Evolutionary conservation across 2,113 vertebrate genomes (phyloP), one percentile per base, ranked within the genome.

Genomic region (Sorex araneus): DNA sequence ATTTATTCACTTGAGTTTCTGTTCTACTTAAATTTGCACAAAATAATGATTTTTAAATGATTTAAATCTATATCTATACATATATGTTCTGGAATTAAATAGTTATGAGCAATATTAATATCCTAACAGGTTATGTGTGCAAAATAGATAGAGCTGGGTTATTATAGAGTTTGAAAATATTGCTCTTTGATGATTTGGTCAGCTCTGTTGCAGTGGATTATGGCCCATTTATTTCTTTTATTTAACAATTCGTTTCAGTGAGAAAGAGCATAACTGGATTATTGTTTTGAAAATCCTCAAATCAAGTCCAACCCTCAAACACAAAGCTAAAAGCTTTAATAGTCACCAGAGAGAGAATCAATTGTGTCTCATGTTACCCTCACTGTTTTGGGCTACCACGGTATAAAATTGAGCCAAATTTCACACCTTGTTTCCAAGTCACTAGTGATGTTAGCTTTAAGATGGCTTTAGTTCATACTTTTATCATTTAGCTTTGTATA

Each of bases 231-330:
- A 32, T 83, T 90, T 43, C 34, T 54, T 90, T 79, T 77, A 66
- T 66, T 83, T 86, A 50, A 15, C 69, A 36, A 64, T 86, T 90
- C 60, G 93, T 83, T 86, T 92, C 45, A 71, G 9, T 91, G 76
- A 94, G 23, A 88, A 83, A 86, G 92, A 3, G 63, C 2, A 23
- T 63, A 83, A 80, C 66, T 66, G 11, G 28, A 60, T 89, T 45
- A 66, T 45, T 94, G 63, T 89, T 76, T 67, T 78, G 57, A 91
- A 95, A 71, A 71, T 54, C 36, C 66, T 77, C 25, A 91, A 71
- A 70, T 23, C 50, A 70, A 45, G 5, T 6, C 57, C 21, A 40
- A 36, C 25, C n/a, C 15, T 6, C 32, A 64, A 3, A 50, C 3
- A 11, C 45, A 50, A 27, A 10, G 6, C n/a, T 66, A 10, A 71